Evolutionary conservation across 2,113 vertebrate species (phyloP), one percentile per base, ranked within the genome.

Genomic region (Leiothrix lutea): DNA sequence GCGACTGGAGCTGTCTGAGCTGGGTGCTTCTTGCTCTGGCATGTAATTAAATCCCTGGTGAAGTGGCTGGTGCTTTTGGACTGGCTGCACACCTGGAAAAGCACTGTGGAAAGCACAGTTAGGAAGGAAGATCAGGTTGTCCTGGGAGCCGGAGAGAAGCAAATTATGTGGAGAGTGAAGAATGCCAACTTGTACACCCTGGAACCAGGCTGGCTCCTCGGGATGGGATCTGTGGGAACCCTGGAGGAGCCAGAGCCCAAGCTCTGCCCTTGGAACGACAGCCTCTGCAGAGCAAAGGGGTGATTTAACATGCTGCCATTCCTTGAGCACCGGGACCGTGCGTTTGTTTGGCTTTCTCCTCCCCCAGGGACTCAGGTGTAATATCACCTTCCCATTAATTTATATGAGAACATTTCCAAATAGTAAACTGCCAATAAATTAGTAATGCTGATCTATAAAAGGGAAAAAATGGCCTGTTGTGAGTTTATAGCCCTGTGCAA

Each of bases 401-500:
- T 97, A 97, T 96, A 97, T 0, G 95, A 94, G 96, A 92, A 95
- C 96, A 95, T 97, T 97, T 95, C 96, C 89, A 96, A 97, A 97
- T 54, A 96, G 96, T 95, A 97, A 97, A 97, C 96, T 90, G 94
- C 91, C 96, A 97, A 97, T 96, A 96, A 97, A 97, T 97, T 95
- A 96, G 94, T 96, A 91, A 96, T 80, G 95, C 94, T 92, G 96
- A 94, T 95, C 95, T 86, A 95, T 95, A 96, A 97, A 97, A 93
- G 35, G 62, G 16, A 18, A 6, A 77, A 97, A 95, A 89, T 26
- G 62, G 89, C 79, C 65, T 65, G 89, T 87, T 79, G 80, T 3
- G 36, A 90, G 87, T 97, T 97, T 96, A 95, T 94, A 93, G 93
- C 94, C 86, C 81, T 22, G 50, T 87, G 87, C 87, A 92, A 95